phyloP scores from a whole-genome alignment of 2,888 invertebrate species.

The Tortricodes alternella region DNA sequence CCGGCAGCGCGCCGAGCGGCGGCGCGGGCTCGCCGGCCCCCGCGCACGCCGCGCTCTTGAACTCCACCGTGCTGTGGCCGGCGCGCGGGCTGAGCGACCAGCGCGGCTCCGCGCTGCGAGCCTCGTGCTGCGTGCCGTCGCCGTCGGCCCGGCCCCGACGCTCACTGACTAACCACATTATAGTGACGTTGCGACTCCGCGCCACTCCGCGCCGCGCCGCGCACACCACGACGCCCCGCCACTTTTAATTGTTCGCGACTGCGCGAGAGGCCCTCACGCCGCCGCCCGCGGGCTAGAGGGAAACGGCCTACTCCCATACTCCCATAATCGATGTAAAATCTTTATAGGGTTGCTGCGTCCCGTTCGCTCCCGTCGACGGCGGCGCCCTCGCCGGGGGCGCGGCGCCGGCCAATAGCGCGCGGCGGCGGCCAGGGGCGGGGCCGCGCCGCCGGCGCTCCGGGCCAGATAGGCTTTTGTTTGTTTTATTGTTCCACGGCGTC shows the following conservation, averaged over 20 bases:
- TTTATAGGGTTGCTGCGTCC: conserved; percentile 73
- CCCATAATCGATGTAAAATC: conserved; percentile 77
- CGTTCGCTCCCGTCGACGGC: conserved; percentile 57
- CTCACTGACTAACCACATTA: conserved; percentile 86
- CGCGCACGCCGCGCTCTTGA: conserved; percentile 89
- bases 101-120: conserved; percentile 71
- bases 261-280: conserved; percentile 71
- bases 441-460: conserved; percentile 59
- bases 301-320: conserved; percentile 68
- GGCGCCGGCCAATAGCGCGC: conserved; percentile 37
- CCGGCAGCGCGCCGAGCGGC: conserved; percentile 83
- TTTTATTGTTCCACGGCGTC: conserved; percentile 81
- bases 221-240: conserved; percentile 67
- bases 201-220: conserved; percentile 45
- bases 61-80: conserved; percentile 91
- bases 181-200: conserved; percentile 71
- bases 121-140: conserved; percentile 71
- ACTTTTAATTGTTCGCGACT: conserved; percentile 80
- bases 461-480: conserved; percentile 77
- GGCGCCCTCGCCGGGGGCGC: conserved; percentile 49
- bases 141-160: conserved; percentile 84
- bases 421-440: conserved; percentile 47
- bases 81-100: conserved; percentile 74
- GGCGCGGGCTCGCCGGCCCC: conserved; percentile 80
- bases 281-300: conserved; percentile 71